phyloP scores from a whole-genome alignment of 1,140 invertebrate genomes.

The Acromyrmex echinatior region DNA sequence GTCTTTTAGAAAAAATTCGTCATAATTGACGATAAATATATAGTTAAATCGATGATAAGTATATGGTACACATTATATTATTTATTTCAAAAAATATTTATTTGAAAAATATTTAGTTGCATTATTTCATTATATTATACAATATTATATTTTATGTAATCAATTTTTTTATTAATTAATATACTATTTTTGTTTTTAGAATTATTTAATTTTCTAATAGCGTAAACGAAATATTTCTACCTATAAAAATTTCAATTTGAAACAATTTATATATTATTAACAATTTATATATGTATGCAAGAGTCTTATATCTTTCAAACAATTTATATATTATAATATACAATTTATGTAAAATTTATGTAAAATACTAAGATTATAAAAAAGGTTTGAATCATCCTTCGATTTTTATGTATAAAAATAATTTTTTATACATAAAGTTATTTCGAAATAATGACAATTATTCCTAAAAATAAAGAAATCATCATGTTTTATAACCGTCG shows the following conservation, averaged over 20 bases:
- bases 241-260: neutral
- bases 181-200: neutral
- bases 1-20: neutral
- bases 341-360: neutral
- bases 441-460: no score
- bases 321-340: neutral
- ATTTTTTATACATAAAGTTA: no score
- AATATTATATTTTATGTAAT: slow-evolving; percentile 5
- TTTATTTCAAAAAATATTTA: neutral
- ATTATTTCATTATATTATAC: slow-evolving; percentile 1
- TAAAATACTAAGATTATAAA: neutral
- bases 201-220: neutral
- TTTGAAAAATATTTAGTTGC: neutral
- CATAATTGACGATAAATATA: neutral
- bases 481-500: no score
- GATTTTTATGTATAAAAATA: no score
- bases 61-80: neutral
- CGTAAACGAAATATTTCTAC: neutral
- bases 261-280: neutral
- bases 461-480: no score
- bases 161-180: neutral
- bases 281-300: no score
- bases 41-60: neutral
- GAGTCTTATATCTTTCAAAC: neutral
- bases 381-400: no score